A percentile compares a stretch with the other conserved stretches of the same genome.
These are phyloP conservation scores for Zosterops borbonicus DNA, from an alignment of 2,113 vertebrate species.

Conservation along the genomic window DNA sequence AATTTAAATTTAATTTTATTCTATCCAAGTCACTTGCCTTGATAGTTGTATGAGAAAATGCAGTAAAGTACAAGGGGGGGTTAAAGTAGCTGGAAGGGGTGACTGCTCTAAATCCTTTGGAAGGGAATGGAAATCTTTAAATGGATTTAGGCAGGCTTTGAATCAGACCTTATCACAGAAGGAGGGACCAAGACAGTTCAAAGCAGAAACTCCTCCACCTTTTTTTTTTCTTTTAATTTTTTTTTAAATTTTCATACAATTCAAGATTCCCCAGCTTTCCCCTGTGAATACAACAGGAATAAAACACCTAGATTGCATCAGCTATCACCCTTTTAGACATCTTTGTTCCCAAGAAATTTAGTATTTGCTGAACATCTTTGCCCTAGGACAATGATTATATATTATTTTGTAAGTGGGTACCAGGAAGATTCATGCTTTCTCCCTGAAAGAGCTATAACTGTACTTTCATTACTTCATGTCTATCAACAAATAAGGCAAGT, in stretches of 20 bases:
- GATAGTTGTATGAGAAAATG: neutral
- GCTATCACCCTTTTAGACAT: neutral
- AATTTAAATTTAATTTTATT: neutral
- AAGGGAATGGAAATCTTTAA: slow-evolving; percentile 7
- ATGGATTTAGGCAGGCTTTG: neutral
- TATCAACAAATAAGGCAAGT: neutral
- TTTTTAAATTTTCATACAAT: neutral
- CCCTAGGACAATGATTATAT: neutral
- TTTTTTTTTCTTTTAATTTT: neutral
- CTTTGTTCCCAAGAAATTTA: neutral
- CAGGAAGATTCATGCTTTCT: neutral
- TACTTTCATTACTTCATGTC: neutral
- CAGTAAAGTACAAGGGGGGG: neutral
- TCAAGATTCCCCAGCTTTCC: neutral
- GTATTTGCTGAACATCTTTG: neutral
- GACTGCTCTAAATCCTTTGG: neutral
- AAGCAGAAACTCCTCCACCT: neutral
- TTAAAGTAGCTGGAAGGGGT: neutral
- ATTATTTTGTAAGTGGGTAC: neutral
- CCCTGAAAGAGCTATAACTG: neutral
- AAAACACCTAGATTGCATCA: neutral
- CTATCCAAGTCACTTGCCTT: neutral
- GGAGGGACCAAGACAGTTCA: neutral
- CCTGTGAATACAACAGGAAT: neutral
- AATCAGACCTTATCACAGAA: neutral